Base-by-base conservation (phyloP, 1,140 invertebrate genomes). In the Samia ricini region DNA sequence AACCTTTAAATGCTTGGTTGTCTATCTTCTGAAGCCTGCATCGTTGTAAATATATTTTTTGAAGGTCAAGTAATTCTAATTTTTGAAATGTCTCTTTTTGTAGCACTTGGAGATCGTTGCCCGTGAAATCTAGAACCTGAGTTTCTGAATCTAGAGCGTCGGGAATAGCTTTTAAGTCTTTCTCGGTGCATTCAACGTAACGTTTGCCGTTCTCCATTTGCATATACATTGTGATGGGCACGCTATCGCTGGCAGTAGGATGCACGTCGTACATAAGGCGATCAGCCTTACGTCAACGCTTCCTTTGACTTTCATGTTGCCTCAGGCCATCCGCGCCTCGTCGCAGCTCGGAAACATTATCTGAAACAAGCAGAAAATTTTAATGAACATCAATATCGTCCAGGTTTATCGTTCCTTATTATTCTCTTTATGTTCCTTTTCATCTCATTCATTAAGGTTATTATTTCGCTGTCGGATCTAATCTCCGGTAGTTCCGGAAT, bases 161-260 rank as follows among this genome's bases (percentile, higher is more conserved):
- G 0, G 97, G 97, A 49, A 97, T 93, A 4, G 93, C 91, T 42
- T 94, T 93, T n/a, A 97, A 88, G 29, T 93, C 93, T 81, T 94
- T 94, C 51, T 94, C 93, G 10, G 94, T 92, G 87, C 97, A 98
- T 80, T 98, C 96, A 2, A 97, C 96, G 63, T 95, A 96, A 76
- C 97, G 94, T 81, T 98, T 98, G 1, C 97, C 97, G 76, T 95
- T 94, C 83, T 98, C 97, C 97, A 98, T 76, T 97, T 97, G 91
- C 97, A 98, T 10, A 93, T 91, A 84, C 97, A 98, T 26, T 92
- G 88, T 48, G 93, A 92, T 0, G 96, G 96, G 80, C 97, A 98
- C 18, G 92, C 92, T 62, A 85, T 79, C 12, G 83, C 81, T 8
- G 80, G 81, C 7, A 86, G 74, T 19, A 88, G 72, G 56, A 89